Evolutionary conservation across 2,797 vertebrate genomes (phyloP).

Genomic region (Melanotaenia parkinsoni): DNA sequence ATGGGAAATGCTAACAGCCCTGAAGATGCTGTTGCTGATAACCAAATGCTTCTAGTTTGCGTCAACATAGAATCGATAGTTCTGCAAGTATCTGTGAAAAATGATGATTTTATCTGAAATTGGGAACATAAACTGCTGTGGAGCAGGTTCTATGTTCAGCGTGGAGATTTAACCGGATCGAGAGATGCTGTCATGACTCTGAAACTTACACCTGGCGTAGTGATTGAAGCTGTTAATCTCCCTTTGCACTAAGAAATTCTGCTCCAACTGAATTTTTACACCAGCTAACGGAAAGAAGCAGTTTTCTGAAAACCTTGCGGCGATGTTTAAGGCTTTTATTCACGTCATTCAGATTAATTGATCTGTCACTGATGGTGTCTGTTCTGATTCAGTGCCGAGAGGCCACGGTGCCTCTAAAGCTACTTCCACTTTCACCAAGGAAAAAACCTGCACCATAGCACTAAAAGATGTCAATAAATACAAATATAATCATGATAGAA

Average conservation of each 20-base stretch:
- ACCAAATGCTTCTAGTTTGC: not conserved
- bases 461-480: constrained; percentile 71
- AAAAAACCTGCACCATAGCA: constrained; percentile 60
- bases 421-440: constrained; percentile 50
- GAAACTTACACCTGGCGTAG: too few species aligned
- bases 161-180: not conserved
- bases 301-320: constrained; percentile 39
- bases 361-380: constrained; percentile 34
- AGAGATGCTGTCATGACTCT: too few species aligned
- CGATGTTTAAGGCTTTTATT: constrained; percentile 77
- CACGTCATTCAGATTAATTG: constrained; percentile 26
- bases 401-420: constrained; percentile 45
- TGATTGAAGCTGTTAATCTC: not conserved
- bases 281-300: constrained; percentile 5
- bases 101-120: too few species aligned
- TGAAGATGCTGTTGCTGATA: too few species aligned
- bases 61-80: not conserved
- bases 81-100: too few species aligned
- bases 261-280: not conserved
- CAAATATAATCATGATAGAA: constrained; percentile 72
- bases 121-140: too few species aligned
- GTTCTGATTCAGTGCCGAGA: constrained; percentile 41
- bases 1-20: too few species aligned
- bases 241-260: not conserved
- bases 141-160: not conserved